Evolutionary conservation across 2,797 vertebrate genomes (phyloP), one percentile per base, ranked within the genome.

Genomic region (Esox lucius): DNA sequence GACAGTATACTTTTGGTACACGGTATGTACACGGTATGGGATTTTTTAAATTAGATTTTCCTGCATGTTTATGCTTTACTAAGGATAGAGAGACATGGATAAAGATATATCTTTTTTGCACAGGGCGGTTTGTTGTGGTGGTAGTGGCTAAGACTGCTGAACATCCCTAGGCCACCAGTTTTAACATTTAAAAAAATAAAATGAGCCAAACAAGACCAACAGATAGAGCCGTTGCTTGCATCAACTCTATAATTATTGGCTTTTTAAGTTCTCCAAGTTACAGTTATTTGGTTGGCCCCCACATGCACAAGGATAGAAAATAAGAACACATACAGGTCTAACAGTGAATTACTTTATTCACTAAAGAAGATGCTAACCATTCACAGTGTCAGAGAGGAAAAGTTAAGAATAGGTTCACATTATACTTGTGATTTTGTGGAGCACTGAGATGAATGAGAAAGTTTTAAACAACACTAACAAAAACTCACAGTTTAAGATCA

Each of bases 271-370:
- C 1, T 53, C 49, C 49, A 53, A 53, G 19, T 4, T 53, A 53
- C 4, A 53, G 35, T 39, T 39, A 39, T 39, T 39, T 39, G 35
- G 2, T 39, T 39, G 2, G 4, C 49, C 12, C 49, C 12, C 4
- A 53, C 12, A 53, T 19, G 6, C 28, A 67, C 8, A 35, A 7
- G 28, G 33, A 7, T 24, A 49, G 64, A 19, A 59, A 69, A 59
- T 31, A 5, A 59, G 51, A 75, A 69, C 42, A 49, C 53, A 46
- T 24, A 0, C 12, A 33, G 22, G 8, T 76, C 22, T 31, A 39
- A 13, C 46, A 56, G 24, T 70, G n/a, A 76, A 65, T 53, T 16
- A 66, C 13, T 76, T 76, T 76, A 76, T 71, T 71, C 19, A 53
- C 31, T 66, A 56, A 28, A 42, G 70, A 17, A 71, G 42, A 71